Conservation (phyloP, 2,797 vertebrate genomes). For the Onychomys torridus region DNA sequence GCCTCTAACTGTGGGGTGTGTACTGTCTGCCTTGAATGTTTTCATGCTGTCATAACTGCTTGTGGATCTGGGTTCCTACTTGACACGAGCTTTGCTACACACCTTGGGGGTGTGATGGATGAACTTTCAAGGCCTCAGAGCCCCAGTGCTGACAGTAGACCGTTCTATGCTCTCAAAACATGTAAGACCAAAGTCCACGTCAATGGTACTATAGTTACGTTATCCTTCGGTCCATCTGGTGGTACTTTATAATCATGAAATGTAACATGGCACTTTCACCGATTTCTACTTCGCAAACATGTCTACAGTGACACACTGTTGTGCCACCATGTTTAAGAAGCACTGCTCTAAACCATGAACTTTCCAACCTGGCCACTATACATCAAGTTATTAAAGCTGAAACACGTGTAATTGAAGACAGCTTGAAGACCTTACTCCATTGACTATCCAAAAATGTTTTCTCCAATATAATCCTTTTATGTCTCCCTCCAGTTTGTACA, state of each 20-base stretch:
- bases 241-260: not conserved
- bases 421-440: not conserved
- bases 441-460: not conserved
- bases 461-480: not conserved
- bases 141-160: not conserved
- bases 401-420: not conserved
- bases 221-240: not conserved
- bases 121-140: not conserved
- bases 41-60: not conserved
- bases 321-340: not conserved
- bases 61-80: not conserved
- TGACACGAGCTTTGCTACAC: conserved; percentile 2
- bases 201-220: not conserved
- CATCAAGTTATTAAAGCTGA: not conserved
- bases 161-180: not conserved
- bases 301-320: not conserved
- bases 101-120: not conserved
- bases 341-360: not conserved
- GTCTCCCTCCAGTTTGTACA: not conserved
- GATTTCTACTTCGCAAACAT: not conserved
- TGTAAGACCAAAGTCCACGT: not conserved
- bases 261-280: not conserved
- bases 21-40: not conserved
- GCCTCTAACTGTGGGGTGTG: not conserved
- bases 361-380: not conserved